These are phyloP conservation scores for Charadrius vociferus DNA, from an alignment of 2,113 vertebrate genomes.

Conservation along the genomic window DNA sequence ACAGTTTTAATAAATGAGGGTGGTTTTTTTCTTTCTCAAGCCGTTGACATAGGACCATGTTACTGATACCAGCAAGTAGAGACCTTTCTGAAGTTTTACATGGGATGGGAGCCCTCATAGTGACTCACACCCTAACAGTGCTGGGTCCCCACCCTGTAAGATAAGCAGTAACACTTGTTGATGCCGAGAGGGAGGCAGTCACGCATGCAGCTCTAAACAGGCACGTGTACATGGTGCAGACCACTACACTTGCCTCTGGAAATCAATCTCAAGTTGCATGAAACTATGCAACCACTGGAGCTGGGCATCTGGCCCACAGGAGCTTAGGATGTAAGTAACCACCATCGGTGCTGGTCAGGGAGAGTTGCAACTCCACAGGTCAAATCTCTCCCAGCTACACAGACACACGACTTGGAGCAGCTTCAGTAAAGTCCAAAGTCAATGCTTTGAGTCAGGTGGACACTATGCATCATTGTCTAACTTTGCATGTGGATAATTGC, in stretches of 20 bases:
- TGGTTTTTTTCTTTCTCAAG: not conserved
- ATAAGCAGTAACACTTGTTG: not conserved
- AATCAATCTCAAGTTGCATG: not conserved
- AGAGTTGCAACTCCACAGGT: not conserved
- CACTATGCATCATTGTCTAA: not conserved
- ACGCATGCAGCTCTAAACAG: not conserved
- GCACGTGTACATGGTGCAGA: not conserved
- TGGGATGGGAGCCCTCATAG: not conserved
- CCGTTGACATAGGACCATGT: not conserved
- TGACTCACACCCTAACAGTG: not conserved
- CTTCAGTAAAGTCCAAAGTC: not conserved
- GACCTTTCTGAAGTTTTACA: not conserved
- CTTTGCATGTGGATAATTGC: not conserved
- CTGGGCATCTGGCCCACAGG: not conserved
- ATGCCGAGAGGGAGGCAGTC: not conserved
- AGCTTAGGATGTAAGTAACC: no score
- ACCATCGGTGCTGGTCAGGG: not conserved
- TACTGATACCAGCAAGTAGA: not conserved
- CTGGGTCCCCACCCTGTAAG: not conserved
- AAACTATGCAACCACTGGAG: not conserved
- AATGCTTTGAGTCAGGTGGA: not conserved
- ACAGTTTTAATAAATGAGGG: not conserved
- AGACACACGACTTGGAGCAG: not conserved
- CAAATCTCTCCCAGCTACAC: not conserved
- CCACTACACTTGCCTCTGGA: not conserved